A percentile compares a stretch with the other conserved stretches of the same genome.
Evolutionary conservation across 2,888 invertebrate genomes (phyloP).

Genomic region (Drosophila buzzatii): DNA sequence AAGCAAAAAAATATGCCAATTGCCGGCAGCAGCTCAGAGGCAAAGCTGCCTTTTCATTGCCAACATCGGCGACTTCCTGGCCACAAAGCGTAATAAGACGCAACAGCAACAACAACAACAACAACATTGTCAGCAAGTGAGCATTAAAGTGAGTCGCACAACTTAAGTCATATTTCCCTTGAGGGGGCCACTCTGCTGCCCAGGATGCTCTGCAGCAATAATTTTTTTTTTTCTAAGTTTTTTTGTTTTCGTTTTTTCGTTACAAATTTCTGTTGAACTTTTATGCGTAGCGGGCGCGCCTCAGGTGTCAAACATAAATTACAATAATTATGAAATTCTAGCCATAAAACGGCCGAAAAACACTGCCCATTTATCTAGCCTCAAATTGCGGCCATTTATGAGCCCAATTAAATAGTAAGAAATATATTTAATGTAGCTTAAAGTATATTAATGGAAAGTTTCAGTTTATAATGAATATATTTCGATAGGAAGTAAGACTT

Average conservation of each 20-base stretch:
- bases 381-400: slow-evolving; percentile 25
- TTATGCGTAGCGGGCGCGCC: slow-evolving; percentile 51
- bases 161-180: slow-evolving; percentile 60
- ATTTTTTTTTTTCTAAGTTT: background rate
- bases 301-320: slow-evolving; percentile 78
- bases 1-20: slow-evolving; percentile 59
- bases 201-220: slow-evolving; percentile 15
- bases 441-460: background rate
- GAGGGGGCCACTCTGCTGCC: slow-evolving; percentile 12
- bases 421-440: background rate
- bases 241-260: slow-evolving; percentile 2
- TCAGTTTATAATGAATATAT: background rate
- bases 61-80: slow-evolving; percentile 61
- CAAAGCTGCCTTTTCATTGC: slow-evolving; percentile 61
- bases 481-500: too few relatives aligned
- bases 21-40: slow-evolving; percentile 55
- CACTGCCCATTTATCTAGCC: slow-evolving; percentile 33
- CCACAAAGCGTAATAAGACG: slow-evolving; percentile 53
- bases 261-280: slow-evolving; percentile 41
- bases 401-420: slow-evolving; percentile 26
- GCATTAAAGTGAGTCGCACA: slow-evolving; percentile 59
- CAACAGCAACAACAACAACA: slow-evolving; percentile 10
- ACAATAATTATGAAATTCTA: slow-evolving; percentile 72
- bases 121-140: slow-evolving; percentile 28
- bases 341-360: slow-evolving; percentile 36